These are phyloP conservation scores for Phylloscopus trochilus DNA, from an alignment of 2,113 vertebrate species.

Conservation along the genomic window DNA sequence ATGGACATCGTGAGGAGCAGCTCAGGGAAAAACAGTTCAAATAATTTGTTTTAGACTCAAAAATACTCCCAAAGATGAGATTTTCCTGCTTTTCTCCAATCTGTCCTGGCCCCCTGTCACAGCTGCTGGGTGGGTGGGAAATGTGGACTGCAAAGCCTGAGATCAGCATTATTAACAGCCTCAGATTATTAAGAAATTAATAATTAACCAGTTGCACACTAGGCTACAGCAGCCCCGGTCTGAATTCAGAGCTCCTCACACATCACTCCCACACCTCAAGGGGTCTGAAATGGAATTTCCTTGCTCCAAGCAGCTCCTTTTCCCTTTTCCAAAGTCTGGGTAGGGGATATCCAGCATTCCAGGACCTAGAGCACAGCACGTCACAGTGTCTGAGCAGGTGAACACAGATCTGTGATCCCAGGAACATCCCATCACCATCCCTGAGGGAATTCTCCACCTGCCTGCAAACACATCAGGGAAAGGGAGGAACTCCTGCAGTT, in stretches of 20 bases:
- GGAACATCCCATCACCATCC: not conserved
- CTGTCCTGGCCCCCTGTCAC: not conserved
- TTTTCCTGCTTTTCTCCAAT: not conserved
- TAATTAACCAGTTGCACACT: not conserved
- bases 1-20: not conserved
- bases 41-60: not conserved
- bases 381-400: not conserved
- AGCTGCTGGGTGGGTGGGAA: not conserved
- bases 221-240: not conserved
- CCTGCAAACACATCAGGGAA: not conserved
- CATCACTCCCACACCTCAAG: not conserved
- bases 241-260: not conserved
- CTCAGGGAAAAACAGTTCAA: not conserved
- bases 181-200: not conserved
- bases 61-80: not conserved
- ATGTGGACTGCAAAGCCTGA: not conserved
- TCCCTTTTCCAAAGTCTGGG: not conserved
- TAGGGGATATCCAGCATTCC: not conserved
- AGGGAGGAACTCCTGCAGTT: not conserved
- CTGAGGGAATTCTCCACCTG: not conserved
- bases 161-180: not conserved
- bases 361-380: not conserved
- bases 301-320: not conserved
- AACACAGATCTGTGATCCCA: not conserved
- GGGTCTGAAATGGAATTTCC: not conserved